A percentile compares a stretch with the other conserved stretches of the same genome.
These are phyloP conservation scores for Neolamprologus modestus DNA, from an alignment of 2,113 vertebrate genomes.

Conservation along the genomic window DNA sequence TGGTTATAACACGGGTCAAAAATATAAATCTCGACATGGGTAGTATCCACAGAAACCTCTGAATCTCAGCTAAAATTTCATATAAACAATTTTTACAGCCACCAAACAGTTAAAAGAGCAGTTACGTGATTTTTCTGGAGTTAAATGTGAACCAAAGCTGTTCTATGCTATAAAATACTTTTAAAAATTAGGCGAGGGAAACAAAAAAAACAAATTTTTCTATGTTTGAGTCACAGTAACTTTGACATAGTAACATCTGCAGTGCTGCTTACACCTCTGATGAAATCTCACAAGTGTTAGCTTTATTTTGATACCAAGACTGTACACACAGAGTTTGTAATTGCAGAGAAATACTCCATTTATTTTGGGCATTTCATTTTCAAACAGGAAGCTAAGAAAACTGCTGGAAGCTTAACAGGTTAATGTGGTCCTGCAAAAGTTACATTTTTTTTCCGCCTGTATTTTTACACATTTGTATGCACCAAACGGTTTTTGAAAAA, in stretches of 20 bases:
- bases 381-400: fast-evolving
- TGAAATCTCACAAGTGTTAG: fast-evolving
- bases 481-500: neutral
- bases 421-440: neutral
- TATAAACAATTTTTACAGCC: neutral
- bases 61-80: neutral
- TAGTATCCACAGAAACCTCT: neutral
- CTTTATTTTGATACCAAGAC: neutral
- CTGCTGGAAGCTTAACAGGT: neutral
- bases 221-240: neutral
- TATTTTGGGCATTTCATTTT: neutral
- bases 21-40: neutral
- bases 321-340: fast-evolving
- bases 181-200: fast-evolving
- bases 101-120: neutral
- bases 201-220: neutral
- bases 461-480: fast-evolving
- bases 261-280: fast-evolving
- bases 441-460: fast-evolving
- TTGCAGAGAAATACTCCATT: neutral
- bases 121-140: neutral
- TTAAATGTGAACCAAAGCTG: neutral
- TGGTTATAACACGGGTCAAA: neutral
- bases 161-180: neutral
- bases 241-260: neutral